Conservation (phyloP, 2,888 invertebrate species). For the Archips xylosteana region DNA sequence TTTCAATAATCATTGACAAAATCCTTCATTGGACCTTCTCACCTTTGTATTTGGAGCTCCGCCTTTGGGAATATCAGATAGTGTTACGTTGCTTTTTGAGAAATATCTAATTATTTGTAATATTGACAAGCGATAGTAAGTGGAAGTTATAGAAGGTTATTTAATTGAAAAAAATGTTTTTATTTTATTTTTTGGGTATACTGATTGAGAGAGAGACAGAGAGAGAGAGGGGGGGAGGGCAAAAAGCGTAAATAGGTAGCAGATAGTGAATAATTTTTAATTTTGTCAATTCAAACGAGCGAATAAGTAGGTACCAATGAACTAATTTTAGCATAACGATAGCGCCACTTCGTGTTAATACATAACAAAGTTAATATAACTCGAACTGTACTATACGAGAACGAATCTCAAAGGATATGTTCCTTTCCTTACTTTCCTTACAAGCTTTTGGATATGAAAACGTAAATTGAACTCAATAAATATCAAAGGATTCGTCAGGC, state of each 20-base stretch:
- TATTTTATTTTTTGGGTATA: too few species aligned
- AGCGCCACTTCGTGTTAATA: slow-evolving; percentile 37
- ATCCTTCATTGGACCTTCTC: slow-evolving; percentile 54
- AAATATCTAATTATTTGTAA: slow-evolving; percentile 13
- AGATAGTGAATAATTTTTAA: too few species aligned
- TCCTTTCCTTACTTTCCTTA: slow-evolving; percentile 45
- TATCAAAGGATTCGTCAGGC: slow-evolving; percentile 72
- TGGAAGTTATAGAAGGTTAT: too few species aligned
- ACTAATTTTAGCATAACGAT: slow-evolving; percentile 6
- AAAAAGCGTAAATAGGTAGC: too few species aligned
- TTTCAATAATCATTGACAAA: slow-evolving; percentile 76
- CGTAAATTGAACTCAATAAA: slow-evolving; percentile 74
- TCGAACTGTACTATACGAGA: slow-evolving; percentile 24
- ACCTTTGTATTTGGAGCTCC: slow-evolving; percentile 55
- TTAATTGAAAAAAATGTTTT: too few species aligned
- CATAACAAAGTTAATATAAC: slow-evolving; percentile 39
- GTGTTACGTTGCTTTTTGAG: slow-evolving; percentile 5
- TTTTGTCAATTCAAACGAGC: too few species aligned
- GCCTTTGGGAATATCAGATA: slow-evolving; percentile 13
- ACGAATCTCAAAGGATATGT: slow-evolving; percentile 39
- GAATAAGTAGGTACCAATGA: background rate
- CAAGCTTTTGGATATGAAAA: slow-evolving; percentile 62
- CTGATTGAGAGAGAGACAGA: too few species aligned
- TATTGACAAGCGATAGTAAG: background rate
- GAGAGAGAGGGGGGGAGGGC: too few species aligned